A percentile compares a stretch with the other conserved stretches of the same genome.
Evolutionary conservation across 2,888 invertebrate species (phyloP).

Genomic region (Acanthosepion esculentum): DNA sequence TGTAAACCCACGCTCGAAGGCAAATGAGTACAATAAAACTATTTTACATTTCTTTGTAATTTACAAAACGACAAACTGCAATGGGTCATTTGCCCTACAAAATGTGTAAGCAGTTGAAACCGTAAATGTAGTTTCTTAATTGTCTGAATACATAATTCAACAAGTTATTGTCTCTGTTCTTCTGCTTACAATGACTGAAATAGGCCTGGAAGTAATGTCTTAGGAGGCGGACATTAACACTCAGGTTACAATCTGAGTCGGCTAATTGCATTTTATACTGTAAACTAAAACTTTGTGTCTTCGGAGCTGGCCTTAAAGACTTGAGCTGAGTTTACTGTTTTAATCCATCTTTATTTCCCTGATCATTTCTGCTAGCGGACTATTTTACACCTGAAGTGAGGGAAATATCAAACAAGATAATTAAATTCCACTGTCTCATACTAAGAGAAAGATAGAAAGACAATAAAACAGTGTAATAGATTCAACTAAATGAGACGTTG

Average conservation of each 20-base stretch:
- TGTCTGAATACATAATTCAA: constrained; percentile 33
- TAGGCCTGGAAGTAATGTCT: not conserved
- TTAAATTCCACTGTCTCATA: not conserved
- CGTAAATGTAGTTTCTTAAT: not conserved
- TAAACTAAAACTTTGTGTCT: constrained; percentile 22
- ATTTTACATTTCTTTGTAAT: constrained; percentile 33
- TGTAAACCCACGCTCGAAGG: not conserved
- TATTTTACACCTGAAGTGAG: not conserved
- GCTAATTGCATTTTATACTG: constrained; percentile 22
- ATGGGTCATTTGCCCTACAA: not conserved
- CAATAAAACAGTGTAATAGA: not conserved
- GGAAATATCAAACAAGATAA: not conserved
- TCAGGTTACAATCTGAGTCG: not conserved
- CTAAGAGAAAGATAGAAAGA: constrained; percentile 15
- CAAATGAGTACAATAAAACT: constrained; percentile 33
- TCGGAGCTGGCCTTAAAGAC: not conserved
- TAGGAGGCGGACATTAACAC: not conserved
- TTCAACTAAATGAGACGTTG: not conserved
- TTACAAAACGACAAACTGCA: not conserved
- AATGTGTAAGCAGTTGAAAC: constrained; percentile 22
- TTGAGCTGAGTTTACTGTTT: not conserved
- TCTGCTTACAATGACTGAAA: not conserved
- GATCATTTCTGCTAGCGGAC: not conserved
- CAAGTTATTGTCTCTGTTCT: constrained; percentile 33
- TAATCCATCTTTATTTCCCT: not conserved